Conservation (phyloP, 2,797 vertebrate species). For the Podarcis siculus region DNA sequence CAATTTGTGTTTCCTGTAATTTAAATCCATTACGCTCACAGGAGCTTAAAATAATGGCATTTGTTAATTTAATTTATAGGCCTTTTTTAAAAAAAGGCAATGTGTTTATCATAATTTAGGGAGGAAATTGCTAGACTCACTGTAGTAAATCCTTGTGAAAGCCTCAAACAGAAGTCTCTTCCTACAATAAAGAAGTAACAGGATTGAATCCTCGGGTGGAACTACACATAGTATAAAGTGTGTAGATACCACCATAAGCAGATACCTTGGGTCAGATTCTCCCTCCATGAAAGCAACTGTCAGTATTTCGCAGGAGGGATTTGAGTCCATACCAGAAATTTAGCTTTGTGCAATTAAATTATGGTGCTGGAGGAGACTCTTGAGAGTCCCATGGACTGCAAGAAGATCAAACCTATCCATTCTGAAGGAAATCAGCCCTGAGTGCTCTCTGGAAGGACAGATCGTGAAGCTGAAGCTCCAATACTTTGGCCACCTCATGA, state of each 20-base stretch:
- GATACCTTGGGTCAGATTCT: background rate
- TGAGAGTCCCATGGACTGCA: too few species aligned
- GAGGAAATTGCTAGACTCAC: background rate
- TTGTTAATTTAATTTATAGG: conserved; percentile 36
- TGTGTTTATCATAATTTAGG: background rate
- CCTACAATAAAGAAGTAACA: background rate
- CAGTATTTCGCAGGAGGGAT: too few species aligned
- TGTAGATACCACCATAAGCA: background rate
- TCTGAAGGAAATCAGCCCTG: too few species aligned
- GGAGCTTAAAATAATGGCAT: background rate
- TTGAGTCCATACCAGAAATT: too few species aligned
- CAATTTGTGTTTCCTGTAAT: background rate
- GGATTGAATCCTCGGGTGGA: background rate
- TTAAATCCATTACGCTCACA: conserved; percentile 10
- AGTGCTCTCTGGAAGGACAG: too few species aligned
- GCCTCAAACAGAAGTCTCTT: conserved; percentile 14
- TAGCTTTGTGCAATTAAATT: too few species aligned
- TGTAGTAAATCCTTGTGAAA: conserved; percentile 1
- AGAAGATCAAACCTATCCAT: too few species aligned
- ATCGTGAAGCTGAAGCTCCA: too few species aligned
- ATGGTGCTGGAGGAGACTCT: too few species aligned
- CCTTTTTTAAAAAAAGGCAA: conserved; percentile 4
- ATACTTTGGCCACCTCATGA: too few species aligned
- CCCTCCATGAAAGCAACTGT: background rate
- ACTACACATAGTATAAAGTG: background rate